These are phyloP conservation scores for Pangasius macronema DNA, from an alignment of 2,797 vertebrate genomes.

Conservation along the genomic window DNA sequence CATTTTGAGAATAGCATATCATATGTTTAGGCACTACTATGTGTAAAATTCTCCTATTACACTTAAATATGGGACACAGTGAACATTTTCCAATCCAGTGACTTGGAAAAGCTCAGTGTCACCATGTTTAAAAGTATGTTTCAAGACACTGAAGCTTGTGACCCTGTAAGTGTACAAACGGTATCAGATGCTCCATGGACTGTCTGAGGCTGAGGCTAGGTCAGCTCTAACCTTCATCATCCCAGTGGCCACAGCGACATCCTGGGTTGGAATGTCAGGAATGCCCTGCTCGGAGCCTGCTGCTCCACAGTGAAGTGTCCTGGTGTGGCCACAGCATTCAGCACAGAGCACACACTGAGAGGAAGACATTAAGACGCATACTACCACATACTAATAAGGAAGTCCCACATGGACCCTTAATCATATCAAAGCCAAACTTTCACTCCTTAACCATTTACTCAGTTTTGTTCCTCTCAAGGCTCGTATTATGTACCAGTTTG, in stretches of 20 bases:
- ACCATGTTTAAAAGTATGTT: neutral
- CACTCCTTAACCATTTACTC: constrained; percentile 24
- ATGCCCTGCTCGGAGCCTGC: constrained; percentile 42
- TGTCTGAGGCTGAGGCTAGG: constrained; percentile 14
- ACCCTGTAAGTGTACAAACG: neutral
- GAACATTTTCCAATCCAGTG: neutral
- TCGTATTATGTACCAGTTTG: constrained; percentile 2
- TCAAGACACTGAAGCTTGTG: neutral
- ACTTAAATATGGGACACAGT: neutral
- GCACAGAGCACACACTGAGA: constrained; percentile 30
- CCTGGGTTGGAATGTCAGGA: constrained; percentile 50
- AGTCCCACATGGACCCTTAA: constrained; percentile 22
- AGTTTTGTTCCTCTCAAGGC: neutral
- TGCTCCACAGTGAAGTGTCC: constrained; percentile 32
- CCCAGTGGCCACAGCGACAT: constrained; percentile 26
- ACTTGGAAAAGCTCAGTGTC: neutral
- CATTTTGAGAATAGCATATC: neutral
- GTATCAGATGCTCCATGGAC: neutral
- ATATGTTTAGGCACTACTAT: neutral
- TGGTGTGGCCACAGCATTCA: constrained; percentile 11
- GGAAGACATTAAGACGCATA: constrained; percentile 31
- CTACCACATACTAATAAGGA: constrained; percentile 28
- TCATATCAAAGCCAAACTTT: constrained; percentile 33
- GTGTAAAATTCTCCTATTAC: neutral
- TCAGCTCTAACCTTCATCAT: neutral